These are phyloP conservation scores for Solenopsis invicta DNA, from an alignment of 1,140 invertebrate genomes.

Conservation along the genomic window DNA sequence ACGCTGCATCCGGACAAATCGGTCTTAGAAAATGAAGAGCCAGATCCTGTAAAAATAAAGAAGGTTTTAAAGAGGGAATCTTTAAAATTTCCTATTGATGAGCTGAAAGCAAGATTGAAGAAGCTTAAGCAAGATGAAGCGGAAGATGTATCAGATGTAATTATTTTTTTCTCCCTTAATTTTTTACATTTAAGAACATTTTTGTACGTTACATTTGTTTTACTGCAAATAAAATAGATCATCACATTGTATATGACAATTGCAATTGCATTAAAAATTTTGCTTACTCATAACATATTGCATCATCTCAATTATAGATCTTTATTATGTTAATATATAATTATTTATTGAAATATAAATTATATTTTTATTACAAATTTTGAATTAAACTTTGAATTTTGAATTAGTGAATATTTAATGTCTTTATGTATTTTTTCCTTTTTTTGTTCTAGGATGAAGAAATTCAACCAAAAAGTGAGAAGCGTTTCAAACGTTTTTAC, in stretches of 20 bases:
- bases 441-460: slow-evolving; percentile 73
- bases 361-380: not conserved
- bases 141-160: slow-evolving; percentile 62
- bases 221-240: not conserved
- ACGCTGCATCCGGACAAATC: slow-evolving; percentile 80
- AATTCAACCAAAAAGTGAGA: slow-evolving; percentile 62
- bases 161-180: slow-evolving; percentile 25
- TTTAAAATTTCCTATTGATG: slow-evolving; percentile 79
- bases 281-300: not conserved
- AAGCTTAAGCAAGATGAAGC: slow-evolving; percentile 75
- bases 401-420: not conserved
- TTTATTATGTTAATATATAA: not conserved
- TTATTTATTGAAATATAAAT: not conserved
- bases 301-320: not conserved
- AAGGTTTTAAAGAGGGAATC: slow-evolving; percentile 59
- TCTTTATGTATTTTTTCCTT: slow-evolving; percentile 27
- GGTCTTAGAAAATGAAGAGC: slow-evolving; percentile 69
- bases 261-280: not conserved
- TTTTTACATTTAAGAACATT: not conserved
- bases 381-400: too few species aligned
- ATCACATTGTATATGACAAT: not conserved
- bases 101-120: slow-evolving; percentile 80
- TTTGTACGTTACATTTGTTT: too few species aligned
- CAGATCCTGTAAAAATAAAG: slow-evolving; percentile 70
- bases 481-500: slow-evolving; percentile 87